These are phyloP conservation scores for Microctonus hyperodae DNA, from an alignment of 2,888 invertebrate genomes.

Conservation along the genomic window DNA sequence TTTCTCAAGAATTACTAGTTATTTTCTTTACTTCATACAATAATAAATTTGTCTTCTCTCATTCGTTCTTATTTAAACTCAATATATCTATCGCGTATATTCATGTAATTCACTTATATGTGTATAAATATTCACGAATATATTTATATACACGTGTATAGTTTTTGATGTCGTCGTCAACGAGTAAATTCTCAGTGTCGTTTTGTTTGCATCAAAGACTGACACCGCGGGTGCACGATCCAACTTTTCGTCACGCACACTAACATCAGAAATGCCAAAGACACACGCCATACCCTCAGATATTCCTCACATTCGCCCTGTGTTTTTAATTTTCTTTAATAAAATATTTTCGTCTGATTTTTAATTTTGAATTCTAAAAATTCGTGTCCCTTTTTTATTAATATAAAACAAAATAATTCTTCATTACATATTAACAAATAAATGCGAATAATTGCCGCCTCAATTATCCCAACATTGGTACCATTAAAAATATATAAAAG, in stretches of 20 bases:
- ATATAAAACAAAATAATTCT: too few relatives aligned
- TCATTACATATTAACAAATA: too few relatives aligned
- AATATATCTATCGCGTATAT: too few relatives aligned
- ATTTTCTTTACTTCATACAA: too few relatives aligned
- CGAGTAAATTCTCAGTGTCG: conserved; percentile 22
- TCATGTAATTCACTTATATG: not conserved
- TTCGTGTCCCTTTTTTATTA: too few relatives aligned
- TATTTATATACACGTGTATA: not conserved
- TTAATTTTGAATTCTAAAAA: conserved; percentile 47
- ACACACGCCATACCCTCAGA: conserved; percentile 43
- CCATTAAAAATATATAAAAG: conserved; percentile 17
- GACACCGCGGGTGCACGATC: conserved; percentile 41
- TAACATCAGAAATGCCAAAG: conserved; percentile 22
- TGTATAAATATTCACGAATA: too few relatives aligned
- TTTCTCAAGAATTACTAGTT: too few relatives aligned
- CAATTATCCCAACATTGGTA: conserved; percentile 49
- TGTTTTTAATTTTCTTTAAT: conserved; percentile 37
- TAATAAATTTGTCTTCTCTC: too few relatives aligned
- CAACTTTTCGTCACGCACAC: conserved; percentile 38
- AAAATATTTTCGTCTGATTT: conserved; percentile 29
- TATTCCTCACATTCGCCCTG: not conserved
- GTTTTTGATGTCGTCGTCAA: not conserved
- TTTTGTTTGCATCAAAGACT: conserved; percentile 37
- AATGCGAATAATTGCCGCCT: conserved; percentile 55
- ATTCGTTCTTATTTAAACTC: too few relatives aligned